phyloP scores from a whole-genome alignment of 1,140 invertebrate genomes.

The Nebria ingens region DNA sequence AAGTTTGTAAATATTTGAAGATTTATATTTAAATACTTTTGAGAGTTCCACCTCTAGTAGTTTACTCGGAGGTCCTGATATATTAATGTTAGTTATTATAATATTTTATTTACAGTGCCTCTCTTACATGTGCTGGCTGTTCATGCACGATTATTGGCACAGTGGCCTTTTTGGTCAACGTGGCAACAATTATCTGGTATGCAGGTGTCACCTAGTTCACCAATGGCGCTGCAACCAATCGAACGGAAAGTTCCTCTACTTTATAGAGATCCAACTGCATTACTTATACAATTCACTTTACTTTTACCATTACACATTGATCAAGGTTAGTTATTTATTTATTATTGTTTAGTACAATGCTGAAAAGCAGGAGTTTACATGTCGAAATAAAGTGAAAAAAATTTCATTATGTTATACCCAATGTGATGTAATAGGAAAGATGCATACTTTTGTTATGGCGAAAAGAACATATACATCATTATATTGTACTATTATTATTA shows the following conservation, averaged over 20 bases:
- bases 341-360: too few relatives aligned
- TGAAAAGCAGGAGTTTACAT: constrained; percentile 9
- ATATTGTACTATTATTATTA: too few relatives aligned
- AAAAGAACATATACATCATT: too few relatives aligned
- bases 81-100: too few relatives aligned
- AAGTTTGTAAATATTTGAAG: too few relatives aligned
- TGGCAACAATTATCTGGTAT: constrained; percentile 52
- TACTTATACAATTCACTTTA: constrained; percentile 79
- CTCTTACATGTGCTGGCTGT: constrained; percentile 78
- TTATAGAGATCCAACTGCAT: constrained; percentile 68
- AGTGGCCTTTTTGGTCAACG: constrained; percentile 53
- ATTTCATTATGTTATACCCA: too few relatives aligned
- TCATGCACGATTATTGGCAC: constrained; percentile 55
- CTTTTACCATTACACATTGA: constrained; percentile 76
- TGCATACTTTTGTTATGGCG: too few relatives aligned
- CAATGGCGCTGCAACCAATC: constrained; percentile 35
- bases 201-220: constrained; percentile 24
- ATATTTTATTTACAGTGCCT: constrained; percentile 51
- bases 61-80: too few relatives aligned
- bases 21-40: background rate
- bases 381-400: too few relatives aligned
- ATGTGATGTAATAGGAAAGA: background rate
- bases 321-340: constrained; percentile 72
- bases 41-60: background rate
- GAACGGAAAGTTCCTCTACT: constrained; percentile 70